Evolutionary conservation across 2,113 vertebrate species (phyloP).

Genomic region (Platysternon megacephalum): DNA sequence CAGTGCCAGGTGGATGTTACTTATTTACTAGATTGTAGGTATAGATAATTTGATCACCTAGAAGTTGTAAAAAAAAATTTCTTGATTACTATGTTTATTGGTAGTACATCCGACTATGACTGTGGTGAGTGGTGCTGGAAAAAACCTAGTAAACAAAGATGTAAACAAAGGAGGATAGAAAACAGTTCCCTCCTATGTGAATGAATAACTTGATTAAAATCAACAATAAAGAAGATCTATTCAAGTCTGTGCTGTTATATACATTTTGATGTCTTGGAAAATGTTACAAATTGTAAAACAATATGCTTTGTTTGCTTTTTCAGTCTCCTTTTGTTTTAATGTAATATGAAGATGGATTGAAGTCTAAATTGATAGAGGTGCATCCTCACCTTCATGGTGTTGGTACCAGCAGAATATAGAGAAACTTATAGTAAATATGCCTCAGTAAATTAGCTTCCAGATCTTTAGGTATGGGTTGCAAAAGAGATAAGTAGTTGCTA

Average conservation of each 20-base stretch:
- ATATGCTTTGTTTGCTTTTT: background rate
- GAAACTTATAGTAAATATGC: background rate
- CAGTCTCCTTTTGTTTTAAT: background rate
- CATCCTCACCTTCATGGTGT: background rate
- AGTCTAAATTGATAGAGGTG: background rate
- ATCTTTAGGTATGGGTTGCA: background rate
- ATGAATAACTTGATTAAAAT: background rate
- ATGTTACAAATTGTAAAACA: background rate
- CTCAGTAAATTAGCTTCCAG: background rate
- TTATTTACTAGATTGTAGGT: background rate
- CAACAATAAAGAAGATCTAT: background rate
- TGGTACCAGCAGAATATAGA: background rate
- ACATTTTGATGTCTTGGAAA: background rate
- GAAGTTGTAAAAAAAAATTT: too few species aligned
- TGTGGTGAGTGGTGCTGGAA: background rate
- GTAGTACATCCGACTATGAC: background rate
- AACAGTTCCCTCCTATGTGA: background rate
- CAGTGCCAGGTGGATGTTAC: background rate
- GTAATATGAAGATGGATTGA: background rate
- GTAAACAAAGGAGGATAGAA: background rate
- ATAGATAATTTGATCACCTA: background rate
- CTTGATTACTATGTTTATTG: background rate
- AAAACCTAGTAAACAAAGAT: background rate
- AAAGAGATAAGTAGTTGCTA: background rate
- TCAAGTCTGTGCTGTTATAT: background rate